Base-by-base conservation (phyloP, 2,113 vertebrate species). In the Cephalopholis sonnerati region DNA sequence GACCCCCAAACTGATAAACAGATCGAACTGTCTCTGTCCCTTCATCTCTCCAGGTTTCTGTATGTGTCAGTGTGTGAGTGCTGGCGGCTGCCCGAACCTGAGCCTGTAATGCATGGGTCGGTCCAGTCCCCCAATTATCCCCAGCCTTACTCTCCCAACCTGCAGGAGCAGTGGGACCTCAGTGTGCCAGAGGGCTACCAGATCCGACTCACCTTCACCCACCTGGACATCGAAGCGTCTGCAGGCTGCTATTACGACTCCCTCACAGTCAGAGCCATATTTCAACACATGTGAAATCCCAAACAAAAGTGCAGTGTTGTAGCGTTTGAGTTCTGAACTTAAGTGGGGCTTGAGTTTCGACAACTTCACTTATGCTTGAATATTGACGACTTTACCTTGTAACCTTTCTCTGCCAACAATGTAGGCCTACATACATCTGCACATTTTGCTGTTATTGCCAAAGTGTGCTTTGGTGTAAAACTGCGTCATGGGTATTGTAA, bases 201-300 rank as follows among this genome's bases (percentile, higher is more conserved):
- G 62, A 94, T 99, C 77, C 95, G 95, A 79, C 95, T 99, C 20
- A 92, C 93, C 73, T 98, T 99, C 94, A 92, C 92, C 61, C 95
- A 96, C 64, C 95, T 99, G 92, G 97, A 99, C 76, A 88, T 99
- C 55, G 97, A 98, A 79, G 95, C 96, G 0, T 98, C 97, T 0
- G 87, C 83, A 39, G 91, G 90, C 90, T 99, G 98, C 83, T 91
- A 91, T 81, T 98, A 98, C 68, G 98, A 99, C 87, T 96, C 95
- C 61, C 95, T 99, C 59, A 96, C 96, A 96, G 98, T 99, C 92
- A 3, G 94, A 87, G 22, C 48, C 20, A 69, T 39, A 65, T 75
- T 55, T 83, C 7, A 86, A 74, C 22, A 82, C 46, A 59, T 17
- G 22, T 50, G 18, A 48, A n/a, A 74, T 59, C 61, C 0, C 9